Evolutionary conservation across 2,888 invertebrate species (phyloP), one percentile per base, ranked within the genome.

Genomic region (Aleiodes alternator): DNA sequence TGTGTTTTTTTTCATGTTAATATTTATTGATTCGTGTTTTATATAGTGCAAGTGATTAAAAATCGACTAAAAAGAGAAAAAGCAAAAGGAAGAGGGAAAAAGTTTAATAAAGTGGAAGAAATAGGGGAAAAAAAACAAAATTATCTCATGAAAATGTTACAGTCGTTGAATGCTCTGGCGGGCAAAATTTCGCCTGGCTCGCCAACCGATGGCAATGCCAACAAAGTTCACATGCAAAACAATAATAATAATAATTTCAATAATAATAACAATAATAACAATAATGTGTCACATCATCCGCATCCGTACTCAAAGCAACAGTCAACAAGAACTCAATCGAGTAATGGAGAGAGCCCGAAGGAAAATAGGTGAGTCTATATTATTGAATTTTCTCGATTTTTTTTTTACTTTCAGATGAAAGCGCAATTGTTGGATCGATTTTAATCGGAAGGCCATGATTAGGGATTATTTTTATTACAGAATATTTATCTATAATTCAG

Each of bases 181-280:
- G 95, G 95, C 90, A 96, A 96, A 91, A 94, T 96, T 90, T 96
- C 96, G 90, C 96, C 96, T 88, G 95, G 95, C 90, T 90, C 91
- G 77, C 91, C 91, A 71, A 89, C 90, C 78, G 94, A 94, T 90
- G 91, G 93, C 81, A 94, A 94, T 90, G 94, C 94, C 78, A 94
- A 94, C 90, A 91, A 94, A 86, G 92, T 92, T 88, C 91, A 92
- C 85, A 90, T 92, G 78, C 92, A 92, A 86, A 89, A 90, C 85
- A 92, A 92, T 80, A 88, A 88, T 80, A 86, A 86, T 76, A 85
- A 81, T 76, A 83, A 81, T 69, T 72, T 11, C 51, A 89, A 90
- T 86, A 92, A 92, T 80, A 88, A 88, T 80, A 88, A 87, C 80
- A 86, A 86, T 76, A 84, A 81, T 73, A 86, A 85, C 81, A 86